Percentiles rank a stretch among this genome's conserved stretches.
These are phyloP conservation scores for Oreochromis tanganicae DNA, from an alignment of 2,113 vertebrate species.

Conservation along the genomic window DNA sequence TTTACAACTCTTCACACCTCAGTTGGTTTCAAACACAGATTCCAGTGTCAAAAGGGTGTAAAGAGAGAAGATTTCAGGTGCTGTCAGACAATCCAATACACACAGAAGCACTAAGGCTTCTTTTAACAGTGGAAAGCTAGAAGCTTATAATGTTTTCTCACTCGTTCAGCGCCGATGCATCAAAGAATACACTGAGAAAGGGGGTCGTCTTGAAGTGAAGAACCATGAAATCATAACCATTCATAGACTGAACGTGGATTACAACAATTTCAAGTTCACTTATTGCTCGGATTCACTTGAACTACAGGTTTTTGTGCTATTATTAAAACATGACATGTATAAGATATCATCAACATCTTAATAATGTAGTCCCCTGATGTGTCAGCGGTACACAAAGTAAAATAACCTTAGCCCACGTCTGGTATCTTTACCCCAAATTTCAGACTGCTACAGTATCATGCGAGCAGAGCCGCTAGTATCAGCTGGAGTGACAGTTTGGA, in stretches of 20 bases:
- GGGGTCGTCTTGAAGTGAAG: background rate
- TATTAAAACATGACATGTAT: background rate
- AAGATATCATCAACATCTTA: background rate
- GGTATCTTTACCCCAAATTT: background rate
- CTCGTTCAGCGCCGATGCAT: background rate
- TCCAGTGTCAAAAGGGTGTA: background rate
- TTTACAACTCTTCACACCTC: background rate
- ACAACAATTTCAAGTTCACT: background rate
- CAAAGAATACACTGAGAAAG: background rate
- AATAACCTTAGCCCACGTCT: background rate
- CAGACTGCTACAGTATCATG: background rate
- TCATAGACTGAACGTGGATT: background rate
- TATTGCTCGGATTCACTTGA: background rate
- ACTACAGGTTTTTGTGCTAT: background rate
- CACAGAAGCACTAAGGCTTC: background rate
- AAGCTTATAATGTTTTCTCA: background rate
- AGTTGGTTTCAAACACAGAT: background rate
- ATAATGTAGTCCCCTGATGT: background rate
- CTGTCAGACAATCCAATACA: background rate
- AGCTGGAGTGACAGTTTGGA: background rate
- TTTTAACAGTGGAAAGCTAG: background rate
- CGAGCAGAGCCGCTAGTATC: background rate
- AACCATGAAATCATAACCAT: background rate
- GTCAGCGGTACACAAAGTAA: background rate
- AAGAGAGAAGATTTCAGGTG: background rate